Conservation (phyloP, 2,888 invertebrate species). For the Clunio marinus region DNA sequence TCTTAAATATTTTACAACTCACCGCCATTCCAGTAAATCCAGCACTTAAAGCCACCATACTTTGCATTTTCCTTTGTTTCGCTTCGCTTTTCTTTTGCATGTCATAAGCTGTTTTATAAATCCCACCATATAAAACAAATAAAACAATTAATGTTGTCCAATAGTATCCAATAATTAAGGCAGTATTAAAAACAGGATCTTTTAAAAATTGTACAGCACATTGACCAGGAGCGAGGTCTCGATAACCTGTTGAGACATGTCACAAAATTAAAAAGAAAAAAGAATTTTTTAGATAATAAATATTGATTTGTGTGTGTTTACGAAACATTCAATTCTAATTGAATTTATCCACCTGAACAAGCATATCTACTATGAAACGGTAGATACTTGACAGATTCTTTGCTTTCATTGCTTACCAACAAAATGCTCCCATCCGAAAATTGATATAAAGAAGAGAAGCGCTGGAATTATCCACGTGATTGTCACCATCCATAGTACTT, state of each 20-base stretch:
- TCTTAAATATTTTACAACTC: background rate
- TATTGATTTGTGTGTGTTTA: too few relatives aligned
- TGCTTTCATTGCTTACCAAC: too few relatives aligned
- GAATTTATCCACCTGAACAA: too few relatives aligned
- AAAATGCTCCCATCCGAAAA: slow-evolving; percentile 99
- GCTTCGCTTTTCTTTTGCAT: slow-evolving; percentile 97
- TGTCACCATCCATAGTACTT: slow-evolving; percentile 62
- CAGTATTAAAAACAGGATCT: slow-evolving; percentile 95
- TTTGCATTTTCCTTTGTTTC: slow-evolving; percentile 92
- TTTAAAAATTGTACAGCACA: slow-evolving; percentile 97
- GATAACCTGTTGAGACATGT: slow-evolving; percentile 1
- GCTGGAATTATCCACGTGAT: slow-evolving; percentile 54
- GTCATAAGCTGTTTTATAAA: slow-evolving; percentile 94
- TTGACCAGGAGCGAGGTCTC: slow-evolving; percentile 56
- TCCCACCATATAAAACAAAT: slow-evolving; percentile 92
- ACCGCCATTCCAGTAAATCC: slow-evolving; percentile 84
- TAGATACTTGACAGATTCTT: too few relatives aligned
- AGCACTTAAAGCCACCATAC: slow-evolving; percentile 86
- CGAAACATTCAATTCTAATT: too few relatives aligned
- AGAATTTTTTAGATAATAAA: background rate
- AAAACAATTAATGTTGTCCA: slow-evolving; percentile 96
- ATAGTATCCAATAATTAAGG: slow-evolving; percentile 93
- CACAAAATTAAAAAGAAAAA: background rate
- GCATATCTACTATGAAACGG: too few relatives aligned
- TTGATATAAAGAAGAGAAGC: slow-evolving; percentile 92